Evolutionary conservation across 2,888 invertebrate species (phyloP).

Genomic region (Pinctada fucata): DNA sequence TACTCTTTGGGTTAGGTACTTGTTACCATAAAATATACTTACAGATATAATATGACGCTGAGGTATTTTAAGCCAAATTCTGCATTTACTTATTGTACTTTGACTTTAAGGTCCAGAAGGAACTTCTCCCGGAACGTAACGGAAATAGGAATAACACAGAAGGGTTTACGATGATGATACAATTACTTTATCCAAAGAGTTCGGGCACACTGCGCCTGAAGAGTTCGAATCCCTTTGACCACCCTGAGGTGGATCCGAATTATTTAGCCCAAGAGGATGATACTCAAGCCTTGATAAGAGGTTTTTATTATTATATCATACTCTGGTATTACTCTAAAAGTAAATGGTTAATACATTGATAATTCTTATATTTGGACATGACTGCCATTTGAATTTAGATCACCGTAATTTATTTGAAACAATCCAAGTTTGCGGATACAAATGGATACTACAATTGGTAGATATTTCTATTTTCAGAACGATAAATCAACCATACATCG

Average conservation of each 20-base stretch:
- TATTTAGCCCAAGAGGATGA: slow-evolving; percentile 85
- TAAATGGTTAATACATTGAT: too few species aligned
- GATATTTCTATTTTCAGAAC: too few species aligned
- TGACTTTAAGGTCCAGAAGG: slow-evolving; percentile 18
- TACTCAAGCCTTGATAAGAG: slow-evolving; percentile 74
- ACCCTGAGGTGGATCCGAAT: slow-evolving; percentile 92
- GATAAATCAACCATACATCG: too few species aligned
- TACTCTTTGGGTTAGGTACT: too few species aligned
- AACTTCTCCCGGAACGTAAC: slow-evolving; percentile 21
- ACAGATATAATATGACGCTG: too few species aligned
- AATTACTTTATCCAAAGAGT: slow-evolving; percentile 81
- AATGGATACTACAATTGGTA: too few species aligned
- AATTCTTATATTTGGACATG: background rate
- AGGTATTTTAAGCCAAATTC: too few species aligned
- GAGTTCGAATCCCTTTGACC: slow-evolving; percentile 85
- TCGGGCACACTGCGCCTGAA: slow-evolving; percentile 87
- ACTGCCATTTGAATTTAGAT: background rate
- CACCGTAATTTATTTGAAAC: too few species aligned
- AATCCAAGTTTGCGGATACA: too few species aligned
- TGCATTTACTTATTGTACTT: too few species aligned
- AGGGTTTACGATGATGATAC: slow-evolving; percentile 52
- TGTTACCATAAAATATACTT: too few species aligned
- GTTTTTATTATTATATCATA: slow-evolving; percentile 30
- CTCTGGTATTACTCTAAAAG: too few species aligned
- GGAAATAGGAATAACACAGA: slow-evolving; percentile 63